Conservation (phyloP, 2,888 invertebrate genomes). For the Myathropa florea region DNA sequence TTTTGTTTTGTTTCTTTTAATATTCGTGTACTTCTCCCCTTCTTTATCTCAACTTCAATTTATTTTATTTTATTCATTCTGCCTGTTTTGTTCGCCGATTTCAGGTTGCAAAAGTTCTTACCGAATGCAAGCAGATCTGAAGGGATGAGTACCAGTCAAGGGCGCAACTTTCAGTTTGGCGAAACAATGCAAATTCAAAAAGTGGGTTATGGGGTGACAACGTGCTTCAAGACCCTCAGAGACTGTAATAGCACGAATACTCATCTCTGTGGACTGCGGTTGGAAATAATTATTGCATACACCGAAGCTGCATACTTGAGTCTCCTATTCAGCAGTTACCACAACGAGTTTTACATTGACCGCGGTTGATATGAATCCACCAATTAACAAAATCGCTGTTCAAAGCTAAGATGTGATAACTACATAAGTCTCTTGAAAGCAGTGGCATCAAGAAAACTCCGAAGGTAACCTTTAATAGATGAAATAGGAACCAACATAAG, state of each 20-base stretch:
- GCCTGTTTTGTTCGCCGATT: slow-evolving; percentile 46
- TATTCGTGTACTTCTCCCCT: background rate
- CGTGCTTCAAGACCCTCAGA: slow-evolving; percentile 13
- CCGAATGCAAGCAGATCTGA: slow-evolving; percentile 36
- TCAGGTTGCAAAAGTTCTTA: slow-evolving; percentile 44
- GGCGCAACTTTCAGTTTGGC: background rate
- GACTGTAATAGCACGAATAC: slow-evolving; percentile 29
- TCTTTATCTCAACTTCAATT: slow-evolving; percentile 23
- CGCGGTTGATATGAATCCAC: background rate
- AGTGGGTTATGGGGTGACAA: slow-evolving; percentile 10
- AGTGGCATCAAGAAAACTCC: no score
- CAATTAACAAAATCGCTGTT: background rate
- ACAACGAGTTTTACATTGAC: background rate
- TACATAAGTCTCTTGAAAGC: background rate
- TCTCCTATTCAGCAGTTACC: background rate
- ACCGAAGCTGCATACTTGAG: background rate
- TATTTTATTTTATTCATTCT: slow-evolving; percentile 47
- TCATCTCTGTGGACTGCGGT: background rate
- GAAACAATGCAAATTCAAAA: slow-evolving; percentile 14
- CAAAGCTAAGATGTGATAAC: background rate
- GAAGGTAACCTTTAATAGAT: no score
- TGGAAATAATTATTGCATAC: background rate
- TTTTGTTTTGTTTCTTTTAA: slow-evolving; percentile 39
- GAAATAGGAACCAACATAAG: no score
- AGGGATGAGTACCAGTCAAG: background rate